Base-by-base conservation (phyloP, 2,113 vertebrate genomes). In the Chloebia gouldiae region DNA sequence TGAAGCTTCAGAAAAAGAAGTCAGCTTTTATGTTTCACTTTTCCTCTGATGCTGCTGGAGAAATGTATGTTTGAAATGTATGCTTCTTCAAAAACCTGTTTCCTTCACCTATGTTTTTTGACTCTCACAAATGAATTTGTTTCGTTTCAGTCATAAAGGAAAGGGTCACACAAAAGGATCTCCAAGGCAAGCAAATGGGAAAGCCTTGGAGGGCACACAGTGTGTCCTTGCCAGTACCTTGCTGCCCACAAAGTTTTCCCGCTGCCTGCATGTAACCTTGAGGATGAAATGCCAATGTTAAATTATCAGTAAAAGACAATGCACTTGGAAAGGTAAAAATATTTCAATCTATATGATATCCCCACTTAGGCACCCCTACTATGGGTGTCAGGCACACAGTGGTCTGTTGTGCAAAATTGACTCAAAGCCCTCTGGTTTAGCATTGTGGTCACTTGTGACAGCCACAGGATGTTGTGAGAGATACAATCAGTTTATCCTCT, bases 371-470 rank as follows among this genome's bases (percentile, higher is more conserved):
- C 64, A 33, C 6, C 11, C 6, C 13, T n/a, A 2, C 17, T 17
- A 2, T 6, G 9, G 17, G 4, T 42, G 30, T 66, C 0, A 0
- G 64, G 31, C 37, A 42, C 2, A 4, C 7, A 10, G 56, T 21
- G 35, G 28, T 27, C 33, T 65, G 2, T 40, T 66, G 53, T 63
- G 59, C 33, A 65, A 54, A 69, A 73, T 0, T 80, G 40, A 60
- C 50, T 61, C 42, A 37, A 79, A 47, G 30, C 7, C 9, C 16
- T 53, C 24, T 1, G 2, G 21, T 39, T 85, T 61, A 61, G 61
- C 15, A 10, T 27, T 57, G 7, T 9, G 10, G 15, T 76, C 45
- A n/a, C 35, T 69, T 39, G 20, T 1, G 2, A 42, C 20, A 80
- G 75, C 20, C 30, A 47, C 2, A 12, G 54, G 10, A 63, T 56